These are phyloP conservation scores for Drosophila funebris DNA, from an alignment of 1,140 invertebrate genomes.

Conservation along the genomic window DNA sequence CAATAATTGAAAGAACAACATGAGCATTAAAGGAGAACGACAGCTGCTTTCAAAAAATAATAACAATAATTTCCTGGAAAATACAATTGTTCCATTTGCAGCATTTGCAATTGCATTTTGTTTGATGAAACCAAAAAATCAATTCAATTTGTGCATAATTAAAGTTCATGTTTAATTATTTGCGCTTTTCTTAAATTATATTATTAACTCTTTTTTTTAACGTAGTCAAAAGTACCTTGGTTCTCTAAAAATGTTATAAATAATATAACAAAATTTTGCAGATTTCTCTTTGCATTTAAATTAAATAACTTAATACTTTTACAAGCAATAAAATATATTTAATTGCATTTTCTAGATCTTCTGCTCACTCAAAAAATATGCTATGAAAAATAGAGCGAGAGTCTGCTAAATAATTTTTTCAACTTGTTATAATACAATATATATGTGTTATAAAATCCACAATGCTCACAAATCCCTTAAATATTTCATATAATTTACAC, in stretches of 20 bases:
- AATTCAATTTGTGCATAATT: background rate
- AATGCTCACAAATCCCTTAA: background rate
- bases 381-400: too few relatives aligned
- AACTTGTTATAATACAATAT: background rate
- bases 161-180: background rate
- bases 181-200: background rate
- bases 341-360: too few relatives aligned
- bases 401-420: too few relatives aligned
- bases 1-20: constrained; percentile 21
- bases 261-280: too few relatives aligned
- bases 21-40: constrained; percentile 13
- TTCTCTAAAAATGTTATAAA: too few relatives aligned
- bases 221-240: too few relatives aligned
- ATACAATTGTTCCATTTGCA: background rate
- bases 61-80: background rate
- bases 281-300: too few relatives aligned
- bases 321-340: too few relatives aligned
- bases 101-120: background rate
- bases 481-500: background rate
- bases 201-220: background rate
- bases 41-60: constrained; percentile 51
- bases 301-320: too few relatives aligned
- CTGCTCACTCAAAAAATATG: too few relatives aligned
- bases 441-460: background rate
- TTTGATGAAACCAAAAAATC: background rate